Percentiles rank a stretch among this genome's conserved stretches.
phyloP scores from a whole-genome alignment of 2,888 invertebrate genomes.

The Trachelus troglodyta region DNA sequence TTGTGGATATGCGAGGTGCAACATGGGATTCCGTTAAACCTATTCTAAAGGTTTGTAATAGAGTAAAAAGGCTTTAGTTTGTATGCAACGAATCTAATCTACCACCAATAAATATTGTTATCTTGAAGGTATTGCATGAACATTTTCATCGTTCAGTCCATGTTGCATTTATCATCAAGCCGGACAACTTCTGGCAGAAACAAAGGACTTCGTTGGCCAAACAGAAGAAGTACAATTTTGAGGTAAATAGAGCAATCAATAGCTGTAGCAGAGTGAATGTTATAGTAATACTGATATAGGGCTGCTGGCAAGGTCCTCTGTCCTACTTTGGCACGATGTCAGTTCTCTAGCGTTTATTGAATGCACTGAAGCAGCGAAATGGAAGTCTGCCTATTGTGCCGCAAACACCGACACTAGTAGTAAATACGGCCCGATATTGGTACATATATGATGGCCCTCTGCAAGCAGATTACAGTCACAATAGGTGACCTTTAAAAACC shows the following conservation, averaged over 20 bases:
- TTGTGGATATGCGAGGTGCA: slow-evolving; percentile 97
- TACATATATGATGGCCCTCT: neutral
- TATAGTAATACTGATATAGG: slow-evolving; percentile 37
- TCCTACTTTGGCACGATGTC: slow-evolving; percentile 47
- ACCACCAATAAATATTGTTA: neutral
- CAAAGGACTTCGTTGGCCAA: slow-evolving; percentile 97
- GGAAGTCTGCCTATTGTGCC: slow-evolving; percentile 41
- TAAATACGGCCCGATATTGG: slow-evolving; percentile 34
- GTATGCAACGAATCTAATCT: neutral
- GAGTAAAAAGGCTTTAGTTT: neutral
- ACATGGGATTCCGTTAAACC: slow-evolving; percentile 98
- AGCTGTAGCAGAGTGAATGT: slow-evolving; percentile 39
- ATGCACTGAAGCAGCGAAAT: slow-evolving; percentile 47
- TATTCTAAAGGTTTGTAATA: slow-evolving; percentile 81
- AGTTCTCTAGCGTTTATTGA: slow-evolving; percentile 42
- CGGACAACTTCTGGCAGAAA: slow-evolving; percentile 99
- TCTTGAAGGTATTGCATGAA: slow-evolving; percentile 83
- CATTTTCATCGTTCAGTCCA: slow-evolving; percentile 94
- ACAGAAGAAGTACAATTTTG: slow-evolving; percentile 99
- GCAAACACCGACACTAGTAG: slow-evolving; percentile 39
- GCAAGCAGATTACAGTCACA: slow-evolving; percentile 18
- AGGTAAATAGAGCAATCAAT: slow-evolving; percentile 73
- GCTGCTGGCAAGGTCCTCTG: slow-evolving; percentile 33
- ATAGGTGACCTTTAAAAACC: slow-evolving; percentile 43
- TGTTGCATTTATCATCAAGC: slow-evolving; percentile 96